A percentile compares a stretch with the other conserved stretches of the same genome.
These are phyloP conservation scores for Nothoprocta perdicaria DNA, from an alignment of 2,113 vertebrate genomes.

Conservation along the genomic window DNA sequence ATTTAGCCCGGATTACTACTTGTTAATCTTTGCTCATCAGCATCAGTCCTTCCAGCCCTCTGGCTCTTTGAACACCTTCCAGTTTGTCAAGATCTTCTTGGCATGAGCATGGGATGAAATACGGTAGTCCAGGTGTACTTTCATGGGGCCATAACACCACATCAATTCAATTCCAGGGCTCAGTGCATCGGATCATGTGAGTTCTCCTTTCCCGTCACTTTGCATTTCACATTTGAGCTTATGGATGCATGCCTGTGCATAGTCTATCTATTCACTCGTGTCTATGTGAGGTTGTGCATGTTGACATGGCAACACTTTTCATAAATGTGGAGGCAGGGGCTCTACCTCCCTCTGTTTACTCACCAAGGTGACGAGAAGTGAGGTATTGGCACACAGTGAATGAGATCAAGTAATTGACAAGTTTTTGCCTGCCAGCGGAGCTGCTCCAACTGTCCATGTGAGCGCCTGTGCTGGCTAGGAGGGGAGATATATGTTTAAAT, in stretches of 20 bases:
- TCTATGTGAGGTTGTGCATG: fast-evolving
- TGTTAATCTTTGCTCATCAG: not conserved
- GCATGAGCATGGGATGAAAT: not conserved
- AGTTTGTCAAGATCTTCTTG: not conserved
- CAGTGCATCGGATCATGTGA: fast-evolving
- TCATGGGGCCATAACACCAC: not conserved
- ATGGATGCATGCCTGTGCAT: not conserved
- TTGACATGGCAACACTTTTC: not conserved
- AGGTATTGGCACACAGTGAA: constrained; percentile 45
- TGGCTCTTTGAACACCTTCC: constrained; percentile 25
- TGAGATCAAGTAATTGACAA: constrained; percentile 46
- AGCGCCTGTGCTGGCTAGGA: not conserved
- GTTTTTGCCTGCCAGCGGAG: constrained; percentile 53
- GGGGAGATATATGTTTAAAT: not conserved
- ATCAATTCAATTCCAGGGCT: not conserved
- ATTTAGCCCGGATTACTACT: not conserved
- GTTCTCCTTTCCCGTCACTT: not conserved
- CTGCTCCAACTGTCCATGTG: not conserved
- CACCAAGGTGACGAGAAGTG: constrained; percentile 55
- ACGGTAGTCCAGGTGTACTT: not conserved
- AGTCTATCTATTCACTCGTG: not conserved
- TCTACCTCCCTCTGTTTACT: constrained; percentile 53
- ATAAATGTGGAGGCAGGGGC: not conserved
- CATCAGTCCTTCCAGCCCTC: constrained; percentile 38
- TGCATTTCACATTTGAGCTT: not conserved